Evolutionary conservation across 2,888 invertebrate genomes (phyloP).

Genomic region (Melinaea menophilus): DNA sequence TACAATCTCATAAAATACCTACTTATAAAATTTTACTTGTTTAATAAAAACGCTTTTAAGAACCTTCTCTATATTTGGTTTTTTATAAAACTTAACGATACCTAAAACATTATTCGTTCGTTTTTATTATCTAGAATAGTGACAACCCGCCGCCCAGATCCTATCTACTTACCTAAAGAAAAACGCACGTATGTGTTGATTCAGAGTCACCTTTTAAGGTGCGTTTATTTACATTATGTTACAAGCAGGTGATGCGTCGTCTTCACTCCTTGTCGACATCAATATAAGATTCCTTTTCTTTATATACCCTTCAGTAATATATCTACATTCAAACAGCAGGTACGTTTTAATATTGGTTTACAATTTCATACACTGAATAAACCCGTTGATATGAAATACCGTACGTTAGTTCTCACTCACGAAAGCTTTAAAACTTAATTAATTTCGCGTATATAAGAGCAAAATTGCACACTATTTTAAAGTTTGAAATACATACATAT

Average conservation of each 20-base stretch:
- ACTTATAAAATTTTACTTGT: too few relatives aligned
- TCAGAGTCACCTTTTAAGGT: slow-evolving; percentile 65
- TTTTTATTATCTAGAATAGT: slow-evolving; percentile 34
- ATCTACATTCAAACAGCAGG: slow-evolving; percentile 23
- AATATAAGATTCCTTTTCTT: slow-evolving; percentile 54
- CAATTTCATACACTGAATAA: slow-evolving; percentile 18
- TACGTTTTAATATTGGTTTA: slow-evolving; percentile 27
- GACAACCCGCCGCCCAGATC: slow-evolving; percentile 21
- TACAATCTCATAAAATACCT: too few relatives aligned
- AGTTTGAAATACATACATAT: too few relatives aligned
- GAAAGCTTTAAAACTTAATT: slow-evolving; percentile 26
- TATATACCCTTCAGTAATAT: slow-evolving; percentile 41
- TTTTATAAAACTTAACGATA: neutral
- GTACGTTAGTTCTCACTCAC: slow-evolving; percentile 20
- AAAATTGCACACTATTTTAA: too few relatives aligned
- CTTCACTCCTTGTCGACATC: slow-evolving; percentile 57
- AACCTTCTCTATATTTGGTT: neutral
- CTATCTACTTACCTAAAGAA: slow-evolving; percentile 29
- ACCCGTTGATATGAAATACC: slow-evolving; percentile 18
- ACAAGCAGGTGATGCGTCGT: slow-evolving; percentile 68
- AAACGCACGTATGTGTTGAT: slow-evolving; percentile 56
- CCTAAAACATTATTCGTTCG: neutral
- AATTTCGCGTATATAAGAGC: slow-evolving; percentile 5
- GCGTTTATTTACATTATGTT: slow-evolving; percentile 72
- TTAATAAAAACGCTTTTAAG: too few relatives aligned